A percentile compares a stretch with the other conserved stretches of the same genome.
phyloP scores from a whole-genome alignment of 2,113 vertebrate genomes.

The Cyanistes caeruleus region DNA sequence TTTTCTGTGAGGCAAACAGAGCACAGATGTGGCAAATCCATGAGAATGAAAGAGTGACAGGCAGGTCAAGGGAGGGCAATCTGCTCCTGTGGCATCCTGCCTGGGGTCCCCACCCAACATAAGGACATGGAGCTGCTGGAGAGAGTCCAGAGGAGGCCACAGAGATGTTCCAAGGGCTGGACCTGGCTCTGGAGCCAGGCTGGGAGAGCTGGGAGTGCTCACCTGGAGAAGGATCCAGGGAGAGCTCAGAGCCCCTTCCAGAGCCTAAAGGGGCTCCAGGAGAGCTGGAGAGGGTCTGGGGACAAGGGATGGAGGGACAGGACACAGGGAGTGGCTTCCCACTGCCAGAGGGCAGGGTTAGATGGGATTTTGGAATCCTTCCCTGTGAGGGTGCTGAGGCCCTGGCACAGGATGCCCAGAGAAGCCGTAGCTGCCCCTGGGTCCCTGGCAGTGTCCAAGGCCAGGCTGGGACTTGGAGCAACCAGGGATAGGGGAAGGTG shows the following conservation, averaged over 20 bases:
- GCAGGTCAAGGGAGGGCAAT: neutral
- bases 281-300: neutral
- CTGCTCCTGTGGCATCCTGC: too few species aligned
- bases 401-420: neutral
- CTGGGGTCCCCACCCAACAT: neutral
- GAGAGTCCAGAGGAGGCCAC: rapidly evolving
- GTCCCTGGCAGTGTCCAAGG: neutral
- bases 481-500: rapidly evolving
- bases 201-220: neutral
- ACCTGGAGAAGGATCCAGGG: neutral
- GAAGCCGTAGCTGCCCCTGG: neutral
- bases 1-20: neutral
- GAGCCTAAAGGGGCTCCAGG: neutral
- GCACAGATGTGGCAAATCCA: neutral
- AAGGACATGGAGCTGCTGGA: neutral
- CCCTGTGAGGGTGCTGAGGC: rapidly evolving
- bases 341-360: rapidly evolving
- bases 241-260: neutral
- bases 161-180: rapidly evolving
- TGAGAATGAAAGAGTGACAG: neutral
- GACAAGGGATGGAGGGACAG: neutral
- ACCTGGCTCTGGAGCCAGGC: neutral
- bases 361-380: neutral
- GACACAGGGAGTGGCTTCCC: neutral
- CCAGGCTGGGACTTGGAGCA: neutral